Evolutionary conservation across 2,797 vertebrate genomes (phyloP), one percentile per base, ranked within the genome.

Genomic region (Hephaestus fuliginosus): DNA sequence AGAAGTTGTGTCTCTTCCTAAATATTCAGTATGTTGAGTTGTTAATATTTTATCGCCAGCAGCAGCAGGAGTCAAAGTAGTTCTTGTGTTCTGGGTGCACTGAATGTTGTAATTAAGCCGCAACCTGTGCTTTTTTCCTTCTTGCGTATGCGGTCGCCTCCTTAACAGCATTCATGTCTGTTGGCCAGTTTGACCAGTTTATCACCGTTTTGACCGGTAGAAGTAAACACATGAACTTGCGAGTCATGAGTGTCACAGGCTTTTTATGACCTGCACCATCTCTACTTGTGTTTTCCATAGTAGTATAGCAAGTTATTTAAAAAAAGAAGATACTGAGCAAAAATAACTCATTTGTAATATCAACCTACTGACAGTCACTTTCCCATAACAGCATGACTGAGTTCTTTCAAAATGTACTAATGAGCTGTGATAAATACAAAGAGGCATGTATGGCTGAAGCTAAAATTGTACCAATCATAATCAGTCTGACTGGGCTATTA

Each of bases 1-100:
- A 75, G 44, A 70, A 64, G 43, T 10, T 36, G 13, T 53, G 48
- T 78, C 30, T 12, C 25, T 71, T 76, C 33, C 70, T 79, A 81
- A 85, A 88, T 86, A 76, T 79, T 88, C 58, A 83, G 51, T 36
- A 49, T 87, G 70, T 83, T 84, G 60, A 86, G 66, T 39, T 52
- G 20, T 77, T 66, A 72, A 81, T 84, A 81, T 83, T 77, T 82
- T 65, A 87, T 76, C 22, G 7, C 52, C 39, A 22, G 56, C 63
- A 76, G 62, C 39, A 73, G n/a, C 71, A 43, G 25, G 25, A 25
- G 72, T 73, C 56, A 77, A 66, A 66, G 64, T 14, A 66, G n/a
- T 60, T 62, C 25, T 61, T 70, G 11, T 69, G 49, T 68, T 65
- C 48, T 64, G 20, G 57, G n/a, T 58, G 13, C 58, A 75, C 20